Conservation (phyloP, 2,888 invertebrate genomes). For the Drosophila pseudotakahashii region DNA sequence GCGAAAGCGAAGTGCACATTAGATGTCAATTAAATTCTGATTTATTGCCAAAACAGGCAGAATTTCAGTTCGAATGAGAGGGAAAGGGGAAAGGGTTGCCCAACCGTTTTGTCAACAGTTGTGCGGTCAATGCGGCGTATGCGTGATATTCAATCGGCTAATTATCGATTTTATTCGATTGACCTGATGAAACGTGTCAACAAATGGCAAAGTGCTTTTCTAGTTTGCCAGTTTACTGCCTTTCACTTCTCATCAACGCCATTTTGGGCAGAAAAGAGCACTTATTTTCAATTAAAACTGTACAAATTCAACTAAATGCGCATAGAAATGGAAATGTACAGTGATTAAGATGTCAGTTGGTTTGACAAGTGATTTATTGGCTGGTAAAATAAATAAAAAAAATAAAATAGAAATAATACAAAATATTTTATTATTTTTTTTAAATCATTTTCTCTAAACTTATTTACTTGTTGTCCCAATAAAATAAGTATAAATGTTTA, state of each 20-base stretch:
- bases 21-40: constrained; percentile 62
- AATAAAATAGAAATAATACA: too few species aligned
- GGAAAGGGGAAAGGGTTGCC: too few species aligned
- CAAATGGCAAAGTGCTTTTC: constrained; percentile 14
- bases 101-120: constrained; percentile 25
- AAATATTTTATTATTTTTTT: too few species aligned
- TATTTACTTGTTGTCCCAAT: neutral
- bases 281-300: neutral
- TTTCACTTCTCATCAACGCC: neutral
- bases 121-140: constrained; percentile 51
- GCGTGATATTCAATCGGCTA: constrained; percentile 46
- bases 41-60: constrained; percentile 40
- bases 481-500: neutral
- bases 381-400: too few species aligned
- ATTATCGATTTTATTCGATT: constrained; percentile 63
- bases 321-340: neutral
- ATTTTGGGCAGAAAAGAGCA: neutral
- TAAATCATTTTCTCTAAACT: too few species aligned
- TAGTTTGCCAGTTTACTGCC: neutral
- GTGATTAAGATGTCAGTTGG: neutral
- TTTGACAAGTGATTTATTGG: neutral
- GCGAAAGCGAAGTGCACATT: constrained; percentile 14
- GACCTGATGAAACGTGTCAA: constrained; percentile 15
- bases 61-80: neutral
- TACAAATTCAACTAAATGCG: neutral